phyloP scores from a whole-genome alignment of 2,888 invertebrate genomes.

The Eupithecia pulchellata region DNA sequence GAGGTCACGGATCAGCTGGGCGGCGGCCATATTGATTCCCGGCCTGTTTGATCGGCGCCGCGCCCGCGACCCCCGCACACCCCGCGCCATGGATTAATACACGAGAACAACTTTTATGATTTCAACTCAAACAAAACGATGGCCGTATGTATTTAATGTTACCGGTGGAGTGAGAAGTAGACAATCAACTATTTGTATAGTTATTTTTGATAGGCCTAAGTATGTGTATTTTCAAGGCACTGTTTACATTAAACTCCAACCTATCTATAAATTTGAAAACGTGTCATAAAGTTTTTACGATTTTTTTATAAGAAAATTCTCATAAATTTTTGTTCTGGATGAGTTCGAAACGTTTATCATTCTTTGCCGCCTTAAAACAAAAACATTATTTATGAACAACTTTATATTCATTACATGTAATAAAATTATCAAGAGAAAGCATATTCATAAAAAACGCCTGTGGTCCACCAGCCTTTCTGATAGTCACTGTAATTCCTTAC shows the following conservation, averaged over 20 bases:
- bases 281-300: neutral
- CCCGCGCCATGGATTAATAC: slow-evolving; percentile 78
- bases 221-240: neutral
- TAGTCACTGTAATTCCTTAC: neutral
- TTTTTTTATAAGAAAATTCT: neutral
- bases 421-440: too few relatives aligned
- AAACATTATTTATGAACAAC: neutral
- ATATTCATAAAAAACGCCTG: neutral
- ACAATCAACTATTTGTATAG: slow-evolving; percentile 35
- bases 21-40: slow-evolving; percentile 85
- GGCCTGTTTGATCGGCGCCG: slow-evolving; percentile 83
- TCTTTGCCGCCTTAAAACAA: neutral
- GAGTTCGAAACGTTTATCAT: too few relatives aligned
- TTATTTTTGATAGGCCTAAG: neutral
- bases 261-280: neutral
- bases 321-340: too few relatives aligned
- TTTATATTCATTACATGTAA: neutral
- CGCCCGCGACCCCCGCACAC: slow-evolving; percentile 60
- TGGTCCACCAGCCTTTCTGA: neutral
- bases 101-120: slow-evolving; percentile 85
- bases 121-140: slow-evolving; percentile 80
- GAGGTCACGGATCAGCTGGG: slow-evolving; percentile 85
- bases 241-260: neutral
- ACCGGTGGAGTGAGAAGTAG: slow-evolving; percentile 50
- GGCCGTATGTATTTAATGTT: slow-evolving; percentile 61